Evolutionary conservation across 2,113 vertebrate genomes (phyloP).

Genomic region (Eira barbara): DNA sequence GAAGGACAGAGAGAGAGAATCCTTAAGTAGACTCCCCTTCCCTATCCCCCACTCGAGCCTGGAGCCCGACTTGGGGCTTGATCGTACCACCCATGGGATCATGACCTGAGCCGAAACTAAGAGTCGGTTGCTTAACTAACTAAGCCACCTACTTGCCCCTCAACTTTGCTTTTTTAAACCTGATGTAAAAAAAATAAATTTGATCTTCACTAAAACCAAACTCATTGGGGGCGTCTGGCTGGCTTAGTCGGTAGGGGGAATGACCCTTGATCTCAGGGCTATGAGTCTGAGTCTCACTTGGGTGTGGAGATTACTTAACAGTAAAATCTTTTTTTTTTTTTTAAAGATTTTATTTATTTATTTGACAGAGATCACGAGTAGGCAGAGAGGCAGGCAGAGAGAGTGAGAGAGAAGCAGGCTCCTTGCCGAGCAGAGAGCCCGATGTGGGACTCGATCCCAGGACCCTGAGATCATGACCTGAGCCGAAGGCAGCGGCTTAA

Average conservation of each 20-base stretch:
- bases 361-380: too few relatives aligned
- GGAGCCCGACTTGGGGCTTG: not conserved
- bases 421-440: too few relatives aligned
- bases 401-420: too few relatives aligned
- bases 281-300: not conserved
- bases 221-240: not conserved
- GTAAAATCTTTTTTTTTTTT: not conserved
- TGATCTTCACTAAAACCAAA: slow-evolving; percentile 19
- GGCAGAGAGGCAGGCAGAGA: too few relatives aligned
- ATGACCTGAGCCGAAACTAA: not conserved
- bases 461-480: too few relatives aligned
- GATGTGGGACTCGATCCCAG: too few relatives aligned
- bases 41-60: accelerated
- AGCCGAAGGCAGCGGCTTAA: too few relatives aligned
- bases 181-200: not conserved
- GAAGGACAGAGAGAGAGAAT: not conserved
- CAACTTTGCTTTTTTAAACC: slow-evolving; percentile 41
- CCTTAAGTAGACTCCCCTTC: not conserved
- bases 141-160: not conserved
- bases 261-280: not conserved
- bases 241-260: not conserved
- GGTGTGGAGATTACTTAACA: not conserved
- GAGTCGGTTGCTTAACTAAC: not conserved
- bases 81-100: not conserved
- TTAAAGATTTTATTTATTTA: too few relatives aligned